Evolutionary conservation across 2,113 vertebrate species (phyloP), one percentile per base, ranked within the genome.

Genomic region (Tautogolabrus adspersus): DNA sequence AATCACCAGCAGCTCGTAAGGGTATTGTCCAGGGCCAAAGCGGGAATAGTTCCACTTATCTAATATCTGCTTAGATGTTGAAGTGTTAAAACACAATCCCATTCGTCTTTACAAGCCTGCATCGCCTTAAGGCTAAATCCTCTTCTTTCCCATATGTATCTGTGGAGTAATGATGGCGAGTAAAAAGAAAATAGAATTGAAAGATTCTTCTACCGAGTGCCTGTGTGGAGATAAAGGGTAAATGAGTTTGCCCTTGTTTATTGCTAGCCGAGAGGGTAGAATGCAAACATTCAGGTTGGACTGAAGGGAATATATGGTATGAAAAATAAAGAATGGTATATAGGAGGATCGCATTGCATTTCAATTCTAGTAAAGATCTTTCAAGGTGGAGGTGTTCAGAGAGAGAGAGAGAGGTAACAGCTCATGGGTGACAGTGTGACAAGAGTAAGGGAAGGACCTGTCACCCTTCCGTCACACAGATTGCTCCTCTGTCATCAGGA

Each of bases 401-500:
- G 75, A 73, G 82, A 87, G 63, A 80, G 59, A 26, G 26, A 26
- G 26, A 26, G 26, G 65, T 68, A 78, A 77, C 59, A 70, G 77
- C 84, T 85, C 79, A 82, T 79, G 82, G 79, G 82, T 87, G 89
- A 86, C 82, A 78, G 64, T 51, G 67, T 88, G 86, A 88, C 88
- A 86, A 61, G 80, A 64, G 74, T 81, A 60, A 34, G 66, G 78
- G 85, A 86, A 68, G 79, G 66, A 67, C 63, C 81, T 40, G 69
- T 77, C 83, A 83, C 40, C 74, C 68, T 64, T 86, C 68, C 10
- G 76, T 86, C 83, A 84, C 60, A 66, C 59, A 69, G 73, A 75
- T 82, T 75, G 59, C 78, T 71, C 69, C 67, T 64, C 58, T 77
- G 82, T 87, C 78, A 63, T 67, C 65, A 22, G 21, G 64, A 66